Percentiles rank a stretch among this genome's conserved stretches.
Conservation (phyloP, 2,113 vertebrate species). For the Callipepla californica region DNA sequence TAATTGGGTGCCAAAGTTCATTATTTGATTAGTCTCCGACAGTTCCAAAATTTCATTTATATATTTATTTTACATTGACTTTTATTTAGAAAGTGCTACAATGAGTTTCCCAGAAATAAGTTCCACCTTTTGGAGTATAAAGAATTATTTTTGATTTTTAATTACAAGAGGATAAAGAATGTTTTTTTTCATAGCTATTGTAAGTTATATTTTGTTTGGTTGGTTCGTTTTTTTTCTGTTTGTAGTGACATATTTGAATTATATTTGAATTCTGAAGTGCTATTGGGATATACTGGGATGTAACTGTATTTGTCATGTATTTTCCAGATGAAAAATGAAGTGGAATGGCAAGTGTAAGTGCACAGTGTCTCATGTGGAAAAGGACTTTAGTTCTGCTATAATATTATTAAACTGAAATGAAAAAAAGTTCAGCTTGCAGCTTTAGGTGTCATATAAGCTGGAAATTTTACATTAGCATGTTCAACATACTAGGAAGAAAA, state of each 20-base stretch:
- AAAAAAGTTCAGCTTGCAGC: not conserved
- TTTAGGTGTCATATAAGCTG: not conserved
- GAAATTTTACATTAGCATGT: not conserved
- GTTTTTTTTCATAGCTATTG: slow-evolving; percentile 54
- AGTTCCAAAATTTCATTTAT: not conserved
- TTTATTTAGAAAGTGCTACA: slow-evolving; percentile 58
- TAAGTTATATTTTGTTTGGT: slow-evolving; percentile 2
- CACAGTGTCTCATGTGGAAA: not conserved
- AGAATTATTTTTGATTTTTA: slow-evolving; percentile 52
- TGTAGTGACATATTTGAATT: slow-evolving; percentile 42
- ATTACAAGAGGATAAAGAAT: slow-evolving; percentile 32
- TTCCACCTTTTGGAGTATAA: slow-evolving; percentile 61
- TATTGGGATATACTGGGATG: not conserved
- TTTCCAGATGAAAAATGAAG: not conserved
- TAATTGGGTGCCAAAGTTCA: slow-evolving; percentile 62
- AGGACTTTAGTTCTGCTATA: not conserved
- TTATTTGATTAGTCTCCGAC: slow-evolving; percentile 1
- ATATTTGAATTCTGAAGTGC: slow-evolving; percentile 69
- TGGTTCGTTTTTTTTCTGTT: not conserved
- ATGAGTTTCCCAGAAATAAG: slow-evolving; percentile 73
- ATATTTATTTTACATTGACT: not conserved
- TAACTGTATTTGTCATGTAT: not conserved
- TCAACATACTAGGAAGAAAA: not conserved
- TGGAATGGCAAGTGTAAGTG: not conserved
- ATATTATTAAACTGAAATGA: not conserved